These are phyloP conservation scores for Hepsetus odoe DNA, from an alignment of 2,113 vertebrate genomes.

Conservation along the genomic window DNA sequence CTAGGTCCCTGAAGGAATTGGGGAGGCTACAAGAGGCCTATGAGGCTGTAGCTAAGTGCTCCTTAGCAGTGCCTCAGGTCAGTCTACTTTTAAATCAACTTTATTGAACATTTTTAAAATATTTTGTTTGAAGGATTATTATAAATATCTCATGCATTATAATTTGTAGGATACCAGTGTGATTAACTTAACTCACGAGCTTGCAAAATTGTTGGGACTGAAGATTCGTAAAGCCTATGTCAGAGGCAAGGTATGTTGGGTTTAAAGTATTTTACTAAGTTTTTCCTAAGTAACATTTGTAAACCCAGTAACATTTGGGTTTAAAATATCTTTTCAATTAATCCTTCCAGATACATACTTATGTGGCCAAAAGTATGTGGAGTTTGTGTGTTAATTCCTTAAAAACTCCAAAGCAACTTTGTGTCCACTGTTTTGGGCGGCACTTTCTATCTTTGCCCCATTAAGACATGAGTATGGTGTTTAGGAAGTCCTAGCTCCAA, in stretches of 20 bases:
- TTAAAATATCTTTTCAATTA: too few relatives aligned
- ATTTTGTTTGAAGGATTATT: background rate
- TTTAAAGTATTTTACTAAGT: background rate
- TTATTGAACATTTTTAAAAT: background rate
- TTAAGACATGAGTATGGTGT: too few relatives aligned
- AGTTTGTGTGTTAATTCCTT: too few relatives aligned
- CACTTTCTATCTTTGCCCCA: too few relatives aligned
- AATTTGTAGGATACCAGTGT: constrained; percentile 88
- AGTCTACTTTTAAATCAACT: constrained; percentile 31
- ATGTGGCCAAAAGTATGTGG: too few relatives aligned
- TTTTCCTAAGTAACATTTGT: background rate
- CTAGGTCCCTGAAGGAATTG: constrained; percentile 87
- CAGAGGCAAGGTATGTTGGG: constrained; percentile 83
- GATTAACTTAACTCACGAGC: constrained; percentile 91
- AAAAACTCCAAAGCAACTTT: too few relatives aligned
- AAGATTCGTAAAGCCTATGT: constrained; percentile 98
- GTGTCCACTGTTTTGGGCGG: too few relatives aligned
- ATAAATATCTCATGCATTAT: background rate
- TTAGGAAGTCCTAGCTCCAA: too few relatives aligned
- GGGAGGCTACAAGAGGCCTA: constrained; percentile 90
- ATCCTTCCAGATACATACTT: too few relatives aligned
- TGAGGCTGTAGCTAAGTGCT: constrained; percentile 93
- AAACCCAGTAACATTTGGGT: background rate
- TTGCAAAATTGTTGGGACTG: constrained; percentile 92
- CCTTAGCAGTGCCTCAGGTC: constrained; percentile 92